Conservation (phyloP, 2,888 invertebrate genomes). For the Hymenopus coronatus region DNA sequence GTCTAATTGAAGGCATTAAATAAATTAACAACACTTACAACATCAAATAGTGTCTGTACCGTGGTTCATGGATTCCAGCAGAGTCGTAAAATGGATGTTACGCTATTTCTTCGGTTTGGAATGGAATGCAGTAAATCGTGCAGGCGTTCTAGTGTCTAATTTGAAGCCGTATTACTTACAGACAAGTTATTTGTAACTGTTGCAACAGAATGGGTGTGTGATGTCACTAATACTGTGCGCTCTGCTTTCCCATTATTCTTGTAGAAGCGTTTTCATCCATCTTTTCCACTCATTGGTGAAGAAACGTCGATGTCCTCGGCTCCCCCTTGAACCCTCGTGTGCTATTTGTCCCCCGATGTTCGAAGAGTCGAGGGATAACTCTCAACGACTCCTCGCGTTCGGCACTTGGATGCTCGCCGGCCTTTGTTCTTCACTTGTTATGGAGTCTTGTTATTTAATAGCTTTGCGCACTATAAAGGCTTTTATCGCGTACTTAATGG, state of each 20-base stretch:
- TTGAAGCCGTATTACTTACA: neutral
- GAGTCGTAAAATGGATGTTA: too few species aligned
- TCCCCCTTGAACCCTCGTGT: neutral
- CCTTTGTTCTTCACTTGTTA: neutral
- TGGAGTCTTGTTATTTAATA: neutral
- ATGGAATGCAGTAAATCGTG: neutral
- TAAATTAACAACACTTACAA: too few species aligned
- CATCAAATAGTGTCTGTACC: too few species aligned
- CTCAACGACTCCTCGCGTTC: too few species aligned
- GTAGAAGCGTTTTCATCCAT: neutral
- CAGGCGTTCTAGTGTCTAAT: neutral
- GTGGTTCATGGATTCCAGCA: too few species aligned
- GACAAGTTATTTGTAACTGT: neutral
- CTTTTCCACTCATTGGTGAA: neutral
- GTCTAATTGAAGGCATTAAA: too few species aligned
- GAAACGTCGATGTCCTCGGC: too few species aligned
- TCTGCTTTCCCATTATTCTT: neutral
- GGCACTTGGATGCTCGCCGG: too few species aligned
- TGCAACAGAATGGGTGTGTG: neutral
- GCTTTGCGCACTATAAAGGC: neutral
- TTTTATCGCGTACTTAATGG: neutral
- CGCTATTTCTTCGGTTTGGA: neutral
- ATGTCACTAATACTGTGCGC: neutral
- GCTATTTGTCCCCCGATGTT: neutral
- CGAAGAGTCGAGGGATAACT: too few species aligned